These are phyloP conservation scores for Eucriotettix oculatus DNA, from an alignment of 2,888 invertebrate genomes.

Conservation along the genomic window DNA sequence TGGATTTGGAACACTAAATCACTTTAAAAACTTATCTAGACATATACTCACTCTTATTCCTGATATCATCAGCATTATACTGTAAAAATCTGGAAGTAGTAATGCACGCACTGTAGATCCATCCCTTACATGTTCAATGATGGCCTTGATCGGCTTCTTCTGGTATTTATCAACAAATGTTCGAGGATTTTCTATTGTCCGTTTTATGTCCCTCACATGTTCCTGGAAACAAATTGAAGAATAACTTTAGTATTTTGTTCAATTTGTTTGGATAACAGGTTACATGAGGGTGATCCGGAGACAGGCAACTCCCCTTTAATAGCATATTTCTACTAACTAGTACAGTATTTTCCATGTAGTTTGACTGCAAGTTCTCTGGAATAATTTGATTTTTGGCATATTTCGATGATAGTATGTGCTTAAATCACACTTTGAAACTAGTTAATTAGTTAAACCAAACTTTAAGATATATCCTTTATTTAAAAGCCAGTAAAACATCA, in stretches of 20 bases:
- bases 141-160: slow-evolving; percentile 75
- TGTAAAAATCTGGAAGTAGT: slow-evolving; percentile 75
- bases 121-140: slow-evolving; percentile 94
- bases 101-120: slow-evolving; percentile 90
- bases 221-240: slow-evolving; percentile 27
- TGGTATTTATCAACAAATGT: slow-evolving; percentile 70
- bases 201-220: slow-evolving; percentile 73
- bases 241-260: background rate
- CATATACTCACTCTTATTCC: slow-evolving; percentile 58
- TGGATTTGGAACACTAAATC: no score
- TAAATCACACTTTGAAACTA: no score
- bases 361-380: no score
- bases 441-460: no score
- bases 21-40: background rate
- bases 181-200: slow-evolving; percentile 73
- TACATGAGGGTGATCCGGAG: background rate
- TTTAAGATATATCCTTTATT: no score
- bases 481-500: no score
- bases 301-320: no score
- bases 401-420: no score
- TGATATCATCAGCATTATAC: slow-evolving; percentile 88
- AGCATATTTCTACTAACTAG: no score
- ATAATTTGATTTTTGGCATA: no score
- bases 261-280: background rate
- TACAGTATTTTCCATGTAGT: no score